Base-by-base conservation (phyloP, 2,888 invertebrate species). In the Drosophila longiperda region DNA sequence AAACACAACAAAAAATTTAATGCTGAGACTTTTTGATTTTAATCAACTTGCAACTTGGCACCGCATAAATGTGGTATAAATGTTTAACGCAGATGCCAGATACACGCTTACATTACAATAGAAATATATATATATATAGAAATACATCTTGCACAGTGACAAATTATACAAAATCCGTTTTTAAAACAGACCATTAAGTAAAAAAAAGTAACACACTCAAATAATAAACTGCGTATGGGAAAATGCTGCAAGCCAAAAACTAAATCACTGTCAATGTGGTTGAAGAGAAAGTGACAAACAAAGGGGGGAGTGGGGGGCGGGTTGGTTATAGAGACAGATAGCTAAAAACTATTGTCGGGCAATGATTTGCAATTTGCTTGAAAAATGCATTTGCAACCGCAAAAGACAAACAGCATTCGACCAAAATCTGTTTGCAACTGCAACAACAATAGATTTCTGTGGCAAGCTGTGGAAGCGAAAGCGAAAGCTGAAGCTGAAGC, bases 301-400 rank as follows among this genome's bases (percentile, higher is more conserved):
- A 29, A 29, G 29, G 7, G 33, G 33, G 38, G 32, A 40, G 23
- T 11, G 20, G 17, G 26, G n/a, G 6, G 1, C 6, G 29, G 11
- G 20, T 17, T 26, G n/a, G 62, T 32, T 17, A 29, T 34, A 50
- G n/a, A n/a, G 69, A 33, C 42, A 15, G 29, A 60, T 8, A 40
- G 29, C 45, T 55, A 38, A 63, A 70, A 80, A 78, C 89, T 89
- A 87, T 89, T 90, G 88, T 89, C 90, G 81, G 88, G 90, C 90
- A 88, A 88, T 88, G 90, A 88, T 88, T 88, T 88, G 88, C 88
- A 88, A 88, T 88, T 88, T 89, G 90, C 83, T 90, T 88, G 90
- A 88, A 89, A 88, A 88, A 88, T 90, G 90, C 88, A 88, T 84
- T 81, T 87, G 80, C 85, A 90, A 82, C 87, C 90, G 78, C 90